Conservation (phyloP, 2,888 invertebrate species). For the Disparrhopalites patrizii region DNA sequence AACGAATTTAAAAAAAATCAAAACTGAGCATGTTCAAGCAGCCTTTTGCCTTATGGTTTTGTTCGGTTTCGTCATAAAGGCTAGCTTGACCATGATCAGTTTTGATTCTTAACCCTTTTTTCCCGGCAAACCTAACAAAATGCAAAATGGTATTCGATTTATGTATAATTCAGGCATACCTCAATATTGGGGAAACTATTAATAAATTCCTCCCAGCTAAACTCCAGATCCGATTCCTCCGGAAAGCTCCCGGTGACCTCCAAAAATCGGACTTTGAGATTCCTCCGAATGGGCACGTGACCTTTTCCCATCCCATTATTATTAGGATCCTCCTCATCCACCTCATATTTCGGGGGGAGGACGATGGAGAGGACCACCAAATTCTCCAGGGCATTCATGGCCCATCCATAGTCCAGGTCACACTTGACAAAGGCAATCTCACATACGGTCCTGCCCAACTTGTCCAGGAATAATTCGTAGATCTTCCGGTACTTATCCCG, state of each 20-base stretch:
- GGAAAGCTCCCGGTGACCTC: constrained; percentile 11
- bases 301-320: neutral
- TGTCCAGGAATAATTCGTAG: neutral
- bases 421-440: constrained; percentile 14
- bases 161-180: too few species aligned
- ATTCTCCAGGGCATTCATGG: neutral
- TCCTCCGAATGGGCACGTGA: neutral
- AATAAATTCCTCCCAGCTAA: constrained; percentile 7
- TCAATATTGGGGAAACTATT: constrained; percentile 11
- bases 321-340: neutral
- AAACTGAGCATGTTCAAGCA: too few species aligned
- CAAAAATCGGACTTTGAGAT: neutral
- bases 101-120: too few species aligned
- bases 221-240: neutral
- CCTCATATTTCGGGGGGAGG: neutral
- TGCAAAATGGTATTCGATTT: too few species aligned
- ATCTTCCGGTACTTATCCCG: neutral
- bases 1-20: too few species aligned
- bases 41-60: too few species aligned
- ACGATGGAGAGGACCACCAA: constrained; percentile 3
- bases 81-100: too few species aligned
- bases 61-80: too few species aligned
- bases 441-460: neutral
- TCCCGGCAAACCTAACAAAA: too few species aligned
- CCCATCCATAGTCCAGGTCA: neutral